Conservation (phyloP, 2,113 vertebrate species). For the Brachypteracias leptosomus region DNA sequence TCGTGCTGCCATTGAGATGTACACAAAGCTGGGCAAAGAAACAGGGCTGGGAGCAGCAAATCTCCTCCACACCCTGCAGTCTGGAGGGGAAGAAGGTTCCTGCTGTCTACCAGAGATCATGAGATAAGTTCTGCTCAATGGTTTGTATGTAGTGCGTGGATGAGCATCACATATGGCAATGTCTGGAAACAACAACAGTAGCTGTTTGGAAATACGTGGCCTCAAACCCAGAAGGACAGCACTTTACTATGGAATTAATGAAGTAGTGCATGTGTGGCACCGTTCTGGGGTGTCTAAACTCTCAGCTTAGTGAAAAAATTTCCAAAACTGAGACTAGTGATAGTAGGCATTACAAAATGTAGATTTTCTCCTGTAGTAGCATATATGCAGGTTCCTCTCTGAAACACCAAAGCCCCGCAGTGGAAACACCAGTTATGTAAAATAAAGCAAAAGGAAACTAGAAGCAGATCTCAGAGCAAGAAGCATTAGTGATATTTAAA, state of each 20-base stretch:
- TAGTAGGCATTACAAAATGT: background rate
- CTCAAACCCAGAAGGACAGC: background rate
- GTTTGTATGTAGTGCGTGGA: background rate
- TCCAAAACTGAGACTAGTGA: background rate
- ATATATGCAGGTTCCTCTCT: background rate
- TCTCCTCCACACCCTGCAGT: background rate
- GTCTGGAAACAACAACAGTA: background rate
- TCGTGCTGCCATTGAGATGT: background rate
- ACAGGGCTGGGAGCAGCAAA: background rate
- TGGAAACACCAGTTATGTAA: background rate
- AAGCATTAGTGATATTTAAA: background rate
- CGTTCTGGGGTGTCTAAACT: background rate
- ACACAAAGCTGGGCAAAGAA: background rate
- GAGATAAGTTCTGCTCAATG: background rate
- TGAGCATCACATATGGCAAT: background rate
- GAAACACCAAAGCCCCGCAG: background rate
- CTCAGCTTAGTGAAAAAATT: background rate
- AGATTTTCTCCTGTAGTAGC: background rate
- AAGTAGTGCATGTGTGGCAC: background rate
- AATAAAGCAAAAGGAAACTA: background rate
- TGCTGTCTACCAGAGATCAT: background rate
- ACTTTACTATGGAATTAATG: background rate
- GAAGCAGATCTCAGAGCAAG: background rate
- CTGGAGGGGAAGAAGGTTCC: background rate
- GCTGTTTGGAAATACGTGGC: background rate